Evolutionary conservation across 2,888 invertebrate species (phyloP).

Genomic region (Drosophila aldrichi): DNA sequence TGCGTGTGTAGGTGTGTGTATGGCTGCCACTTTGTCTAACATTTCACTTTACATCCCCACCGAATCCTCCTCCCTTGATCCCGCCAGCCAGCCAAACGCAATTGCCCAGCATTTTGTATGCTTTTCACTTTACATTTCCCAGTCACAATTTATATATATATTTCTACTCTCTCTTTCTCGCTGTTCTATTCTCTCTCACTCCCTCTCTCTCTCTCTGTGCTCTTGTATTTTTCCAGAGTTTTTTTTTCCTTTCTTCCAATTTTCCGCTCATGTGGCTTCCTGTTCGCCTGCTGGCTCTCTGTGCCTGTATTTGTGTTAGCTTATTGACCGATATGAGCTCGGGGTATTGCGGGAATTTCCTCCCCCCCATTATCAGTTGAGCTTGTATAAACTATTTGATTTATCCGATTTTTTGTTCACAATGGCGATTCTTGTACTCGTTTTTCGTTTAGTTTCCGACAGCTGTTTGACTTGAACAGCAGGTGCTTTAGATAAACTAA

Average conservation of each 20-base stretch:
- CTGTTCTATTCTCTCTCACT: constrained; percentile 24
- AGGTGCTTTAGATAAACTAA: constrained; percentile 42
- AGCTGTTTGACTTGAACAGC: constrained; percentile 53
- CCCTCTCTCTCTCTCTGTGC: constrained; percentile 22
- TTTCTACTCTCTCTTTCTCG: no score
- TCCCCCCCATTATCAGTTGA: constrained; percentile 45
- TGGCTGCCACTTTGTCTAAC: constrained; percentile 71
- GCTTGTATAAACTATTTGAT: constrained; percentile 31
- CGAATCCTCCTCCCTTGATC: constrained; percentile 1
- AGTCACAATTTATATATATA: constrained; percentile 42
- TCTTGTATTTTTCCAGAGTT: constrained; percentile 58
- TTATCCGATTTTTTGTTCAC: constrained; percentile 6
- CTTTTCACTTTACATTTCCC: constrained; percentile 62
- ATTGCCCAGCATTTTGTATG: constrained; percentile 66
- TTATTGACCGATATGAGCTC: constrained; percentile 46
- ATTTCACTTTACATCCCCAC: constrained; percentile 62
- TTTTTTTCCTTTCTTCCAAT: constrained; percentile 52
- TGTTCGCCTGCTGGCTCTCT: constrained; percentile 30
- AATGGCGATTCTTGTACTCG: constrained; percentile 43
- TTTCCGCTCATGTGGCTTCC: constrained; percentile 75
- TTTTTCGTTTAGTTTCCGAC: constrained; percentile 58
- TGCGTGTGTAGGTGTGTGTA: constrained; percentile 25
- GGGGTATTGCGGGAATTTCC: constrained; percentile 25
- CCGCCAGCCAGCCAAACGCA: constrained; percentile 31
- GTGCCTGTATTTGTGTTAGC: constrained; percentile 18